Evolutionary conservation across 2,888 invertebrate genomes (phyloP), one percentile per base, ranked within the genome.

Genomic region (Pollenia amentaria): DNA sequence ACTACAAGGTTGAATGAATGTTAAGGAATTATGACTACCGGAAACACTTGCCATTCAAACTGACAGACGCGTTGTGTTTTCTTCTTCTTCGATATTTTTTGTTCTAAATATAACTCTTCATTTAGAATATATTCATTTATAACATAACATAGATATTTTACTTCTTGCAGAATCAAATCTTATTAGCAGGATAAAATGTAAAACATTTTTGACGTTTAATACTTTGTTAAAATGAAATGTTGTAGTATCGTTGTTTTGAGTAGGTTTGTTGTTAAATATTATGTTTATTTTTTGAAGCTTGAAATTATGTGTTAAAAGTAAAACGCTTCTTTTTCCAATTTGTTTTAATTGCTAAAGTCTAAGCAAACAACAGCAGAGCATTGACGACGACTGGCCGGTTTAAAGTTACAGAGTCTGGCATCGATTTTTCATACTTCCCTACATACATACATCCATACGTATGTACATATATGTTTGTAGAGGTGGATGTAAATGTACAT

Each of bases 381-480:
- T 79, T 69, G 57, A 69, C 78, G 67, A 57, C 75, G 67, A 79
- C 82, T 70, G 70, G 64, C 76, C 81, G 87, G 73, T 75, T 85
- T 83, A 86, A 89, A 89, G 87, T 87, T 84, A 75, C 81, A 82
- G 87, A 89, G 89, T 89, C 89, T 89, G 88, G 87, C 87, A 89
- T 89, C 89, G 89, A 89, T 89, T 89, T 89, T 89, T 89, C 88
- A 83, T 88, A 72, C 60, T 80, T 83, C 75, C 82, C 60, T 73
- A 53, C 48, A 76, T 48, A 65, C 57, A 57, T 21, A 72, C 44
- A 38, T 21, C 65, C 44, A 38, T 29, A 64, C 16, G 69, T 48
- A 16, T 14, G 53, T 60, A 51, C 16, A 38, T 38, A 8, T 38
- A 53, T 38, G 16, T 42, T 18, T 51, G 44, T 42, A 69, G 12